Conservation (phyloP, 2,888 invertebrate genomes). For the Chrysina gloriosa region DNA sequence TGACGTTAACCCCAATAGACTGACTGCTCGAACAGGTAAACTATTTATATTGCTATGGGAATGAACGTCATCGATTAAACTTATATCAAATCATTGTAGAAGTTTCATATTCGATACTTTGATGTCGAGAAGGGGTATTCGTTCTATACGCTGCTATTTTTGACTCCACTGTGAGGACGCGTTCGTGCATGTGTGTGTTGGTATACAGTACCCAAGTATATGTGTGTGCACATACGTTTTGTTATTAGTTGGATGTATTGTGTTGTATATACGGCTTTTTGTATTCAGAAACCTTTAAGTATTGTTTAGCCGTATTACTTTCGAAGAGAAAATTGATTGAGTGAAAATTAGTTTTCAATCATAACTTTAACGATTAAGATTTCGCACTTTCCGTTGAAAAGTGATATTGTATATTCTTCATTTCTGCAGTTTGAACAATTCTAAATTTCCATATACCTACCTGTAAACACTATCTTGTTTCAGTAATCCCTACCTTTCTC, state of each 20-base stretch:
- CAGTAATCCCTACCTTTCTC: too few relatives aligned
- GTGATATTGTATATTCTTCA: too few relatives aligned
- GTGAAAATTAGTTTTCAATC: too few relatives aligned
- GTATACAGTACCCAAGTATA: neutral
- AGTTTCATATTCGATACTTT: conserved; percentile 12
- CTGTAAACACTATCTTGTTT: too few relatives aligned
- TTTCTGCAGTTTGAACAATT: too few relatives aligned
- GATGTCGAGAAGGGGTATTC: neutral
- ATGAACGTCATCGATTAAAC: conserved; percentile 41
- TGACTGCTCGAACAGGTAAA: conserved; percentile 37
- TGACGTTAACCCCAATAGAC: conserved; percentile 39
- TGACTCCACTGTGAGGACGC: neutral
- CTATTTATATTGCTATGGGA: conserved; percentile 44
- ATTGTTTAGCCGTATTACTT: too few relatives aligned
- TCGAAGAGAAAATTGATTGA: neutral
- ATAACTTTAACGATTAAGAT: too few relatives aligned
- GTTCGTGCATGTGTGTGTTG: neutral
- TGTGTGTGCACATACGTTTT: neutral
- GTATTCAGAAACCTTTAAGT: neutral
- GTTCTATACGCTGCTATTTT: conserved; percentile 13
- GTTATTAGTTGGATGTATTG: neutral
- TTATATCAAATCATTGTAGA: conserved; percentile 28
- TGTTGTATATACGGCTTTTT: neutral
- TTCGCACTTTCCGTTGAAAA: too few relatives aligned
- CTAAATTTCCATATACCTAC: too few relatives aligned